These are phyloP conservation scores for Alviniconcha marisindica DNA, from an alignment of 1,140 invertebrate species.

Conservation along the genomic window DNA sequence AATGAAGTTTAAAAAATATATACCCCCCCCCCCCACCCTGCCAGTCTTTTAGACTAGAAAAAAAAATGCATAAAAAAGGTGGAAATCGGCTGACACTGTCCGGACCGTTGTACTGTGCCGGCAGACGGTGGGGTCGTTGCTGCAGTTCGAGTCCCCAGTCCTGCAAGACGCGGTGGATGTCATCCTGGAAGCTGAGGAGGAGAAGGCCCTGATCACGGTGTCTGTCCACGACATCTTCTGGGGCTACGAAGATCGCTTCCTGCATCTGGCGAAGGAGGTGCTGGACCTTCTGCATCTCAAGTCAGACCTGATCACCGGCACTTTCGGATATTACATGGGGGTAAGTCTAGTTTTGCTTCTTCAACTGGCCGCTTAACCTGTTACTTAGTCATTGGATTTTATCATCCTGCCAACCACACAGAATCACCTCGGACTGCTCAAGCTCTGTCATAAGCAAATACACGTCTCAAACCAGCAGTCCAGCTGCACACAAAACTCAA, in stretches of 20 bases:
- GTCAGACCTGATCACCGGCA: conserved; percentile 21
- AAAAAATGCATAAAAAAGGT: no score
- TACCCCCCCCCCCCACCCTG: neutral
- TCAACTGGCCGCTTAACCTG: no score
- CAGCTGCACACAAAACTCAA: no score
- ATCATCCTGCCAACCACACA: no score
- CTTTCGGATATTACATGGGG: conserved; percentile 35
- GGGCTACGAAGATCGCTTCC: conserved; percentile 59
- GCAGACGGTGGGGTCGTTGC: conserved; percentile 54
- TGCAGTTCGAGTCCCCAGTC: conserved; percentile 44
- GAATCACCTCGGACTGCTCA: no score
- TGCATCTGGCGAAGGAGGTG: conserved; percentile 46
- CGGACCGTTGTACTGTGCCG: no score
- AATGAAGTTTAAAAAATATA: neutral
- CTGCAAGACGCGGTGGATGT: conserved; percentile 42
- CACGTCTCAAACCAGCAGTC: no score
- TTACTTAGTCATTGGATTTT: no score
- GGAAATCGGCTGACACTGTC: no score
- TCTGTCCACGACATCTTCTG: conserved; percentile 58
- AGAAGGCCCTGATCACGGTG: conserved; percentile 50
- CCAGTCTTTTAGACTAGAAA: no score
- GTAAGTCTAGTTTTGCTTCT: no score
- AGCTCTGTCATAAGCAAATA: no score
- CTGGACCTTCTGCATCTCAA: conserved; percentile 21
- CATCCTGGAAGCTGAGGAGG: conserved; percentile 38